These are phyloP conservation scores for Rambutsinella grinnellia DNA, from an alignment of 2,888 invertebrate species.

Conservation along the genomic window DNA sequence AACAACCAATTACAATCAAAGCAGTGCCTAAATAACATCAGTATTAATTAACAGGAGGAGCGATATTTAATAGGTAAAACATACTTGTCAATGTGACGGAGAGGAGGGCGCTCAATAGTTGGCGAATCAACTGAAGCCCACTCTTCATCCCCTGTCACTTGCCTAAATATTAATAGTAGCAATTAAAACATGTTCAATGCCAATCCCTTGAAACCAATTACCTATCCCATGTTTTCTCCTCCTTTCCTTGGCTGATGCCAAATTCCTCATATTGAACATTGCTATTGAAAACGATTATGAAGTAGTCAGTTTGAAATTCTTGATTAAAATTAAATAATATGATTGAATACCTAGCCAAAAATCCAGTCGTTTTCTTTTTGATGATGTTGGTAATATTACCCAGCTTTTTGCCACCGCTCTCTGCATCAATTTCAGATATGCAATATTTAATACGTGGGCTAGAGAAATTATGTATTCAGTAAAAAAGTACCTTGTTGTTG, in stretches of 20 bases:
- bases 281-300: too few relatives aligned
- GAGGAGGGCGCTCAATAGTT: constrained; percentile 80
- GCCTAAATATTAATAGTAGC: constrained; percentile 26
- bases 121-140: constrained; percentile 64
- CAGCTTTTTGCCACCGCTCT: constrained; percentile 24
- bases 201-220: constrained; percentile 68
- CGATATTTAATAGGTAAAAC: too few relatives aligned
- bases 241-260: constrained; percentile 72
- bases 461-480: neutral
- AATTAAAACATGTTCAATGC: too few relatives aligned
- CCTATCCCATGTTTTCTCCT: constrained; percentile 66
- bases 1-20: too few relatives aligned
- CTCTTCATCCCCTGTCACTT: constrained; percentile 58
- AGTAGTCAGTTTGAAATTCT: too few relatives aligned
- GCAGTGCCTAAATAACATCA: too few relatives aligned
- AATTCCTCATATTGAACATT: constrained; percentile 78
- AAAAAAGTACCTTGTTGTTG: neutral
- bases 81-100: constrained; percentile 89
- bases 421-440: constrained; percentile 7
- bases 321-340: too few relatives aligned
- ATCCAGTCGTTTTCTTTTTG: constrained; percentile 53
- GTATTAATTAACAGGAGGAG: too few relatives aligned
- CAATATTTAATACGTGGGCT: too few relatives aligned
- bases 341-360: constrained; percentile 47
- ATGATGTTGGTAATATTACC: constrained; percentile 48